Percentiles rank a stretch among this genome's conserved stretches.
phyloP scores from a whole-genome alignment of 2,888 invertebrate species.

The Hypena proboscidalis region DNA sequence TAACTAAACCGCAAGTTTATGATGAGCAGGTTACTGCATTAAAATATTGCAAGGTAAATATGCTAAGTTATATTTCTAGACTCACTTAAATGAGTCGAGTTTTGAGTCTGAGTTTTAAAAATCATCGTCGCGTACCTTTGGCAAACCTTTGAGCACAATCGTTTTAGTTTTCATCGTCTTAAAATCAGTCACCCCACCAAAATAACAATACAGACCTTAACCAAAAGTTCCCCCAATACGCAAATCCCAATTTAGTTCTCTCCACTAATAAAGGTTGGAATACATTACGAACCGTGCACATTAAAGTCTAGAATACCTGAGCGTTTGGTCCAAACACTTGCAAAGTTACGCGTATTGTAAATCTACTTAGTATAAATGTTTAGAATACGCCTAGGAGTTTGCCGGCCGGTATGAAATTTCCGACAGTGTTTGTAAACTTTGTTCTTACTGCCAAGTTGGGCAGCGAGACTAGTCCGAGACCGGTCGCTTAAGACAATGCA shows the following conservation, averaged over 20 bases:
- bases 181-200: too few relatives aligned
- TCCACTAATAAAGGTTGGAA: background rate
- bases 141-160: too few relatives aligned
- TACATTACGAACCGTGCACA: background rate
- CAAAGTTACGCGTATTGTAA: conserved; percentile 36
- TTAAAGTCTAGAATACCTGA: conserved; percentile 16
- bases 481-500: conserved; percentile 57
- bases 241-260: background rate
- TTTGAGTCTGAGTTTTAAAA: too few relatives aligned
- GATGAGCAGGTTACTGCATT: too few relatives aligned
- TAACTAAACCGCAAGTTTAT: too few relatives aligned
- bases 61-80: too few relatives aligned
- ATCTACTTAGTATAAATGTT: conserved; percentile 56
- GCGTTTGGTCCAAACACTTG: conserved; percentile 14
- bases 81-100: too few relatives aligned
- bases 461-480: conserved; percentile 43
- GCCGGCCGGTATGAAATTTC: conserved; percentile 68
- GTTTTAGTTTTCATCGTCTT: too few relatives aligned
- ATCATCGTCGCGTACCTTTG: too few relatives aligned
- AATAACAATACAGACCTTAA: background rate
- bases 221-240: too few relatives aligned
- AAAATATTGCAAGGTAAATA: too few relatives aligned
- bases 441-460: conserved; percentile 59
- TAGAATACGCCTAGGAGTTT: conserved; percentile 50
- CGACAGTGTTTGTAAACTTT: conserved; percentile 66